phyloP scores from a whole-genome alignment of 1,140 invertebrate species.

The Oppia nitens region DNA sequence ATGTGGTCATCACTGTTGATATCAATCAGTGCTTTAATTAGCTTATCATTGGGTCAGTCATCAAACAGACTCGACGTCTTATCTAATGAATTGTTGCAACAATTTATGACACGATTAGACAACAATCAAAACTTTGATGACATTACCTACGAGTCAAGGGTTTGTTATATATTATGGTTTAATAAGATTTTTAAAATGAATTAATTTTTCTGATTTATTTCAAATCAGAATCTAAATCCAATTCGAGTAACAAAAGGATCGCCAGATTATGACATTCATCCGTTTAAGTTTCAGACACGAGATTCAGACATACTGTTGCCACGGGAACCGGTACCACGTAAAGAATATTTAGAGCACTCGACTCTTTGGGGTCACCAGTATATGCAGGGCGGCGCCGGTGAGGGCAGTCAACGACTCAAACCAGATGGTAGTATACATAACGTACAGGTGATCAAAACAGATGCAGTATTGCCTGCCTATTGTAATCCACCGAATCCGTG shows the following conservation, averaged over 20 bases:
- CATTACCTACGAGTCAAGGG: background rate
- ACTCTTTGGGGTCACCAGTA: slow-evolving; percentile 68
- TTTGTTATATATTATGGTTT: background rate
- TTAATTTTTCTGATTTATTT: background rate
- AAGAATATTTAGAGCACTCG: slow-evolving; percentile 75
- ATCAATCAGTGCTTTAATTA: background rate
- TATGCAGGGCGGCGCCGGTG: slow-evolving; percentile 49
- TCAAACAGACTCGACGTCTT: background rate
- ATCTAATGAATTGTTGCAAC: background rate
- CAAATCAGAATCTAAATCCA: background rate
- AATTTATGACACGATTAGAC: background rate
- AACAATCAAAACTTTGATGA: background rate
- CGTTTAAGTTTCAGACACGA: slow-evolving; percentile 6
- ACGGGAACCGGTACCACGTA: slow-evolving; percentile 42
- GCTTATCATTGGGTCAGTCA: background rate
- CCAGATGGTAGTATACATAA: slow-evolving; percentile 43
- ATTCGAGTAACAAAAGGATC: background rate
- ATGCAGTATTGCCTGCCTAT: slow-evolving; percentile 83
- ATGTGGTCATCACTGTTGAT: background rate
- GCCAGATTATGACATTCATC: background rate
- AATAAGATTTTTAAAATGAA: background rate
- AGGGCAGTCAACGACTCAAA: slow-evolving; percentile 48
- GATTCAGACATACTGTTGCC: slow-evolving; percentile 18
- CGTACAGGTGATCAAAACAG: slow-evolving; percentile 58
- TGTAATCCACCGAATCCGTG: slow-evolving; percentile 98